These are phyloP conservation scores for Rhinopomastus cyanomelas DNA, from an alignment of 2,113 vertebrate genomes.

Conservation along the genomic window DNA sequence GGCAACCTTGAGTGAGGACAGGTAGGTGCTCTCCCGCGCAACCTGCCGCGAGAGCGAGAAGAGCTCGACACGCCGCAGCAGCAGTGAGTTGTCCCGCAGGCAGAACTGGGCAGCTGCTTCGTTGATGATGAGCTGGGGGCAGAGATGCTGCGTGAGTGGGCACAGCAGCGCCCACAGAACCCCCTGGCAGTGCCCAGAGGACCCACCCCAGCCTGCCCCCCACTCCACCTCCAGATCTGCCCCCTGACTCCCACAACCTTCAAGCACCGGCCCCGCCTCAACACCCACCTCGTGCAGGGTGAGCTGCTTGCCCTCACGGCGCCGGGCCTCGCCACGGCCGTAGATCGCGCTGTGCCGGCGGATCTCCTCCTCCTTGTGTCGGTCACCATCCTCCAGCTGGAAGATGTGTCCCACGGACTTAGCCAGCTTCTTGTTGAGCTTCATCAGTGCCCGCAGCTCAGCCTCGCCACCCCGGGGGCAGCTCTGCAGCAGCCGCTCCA, in stretches of 20 bases:
- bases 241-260: rapidly evolving
- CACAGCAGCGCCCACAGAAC: neutral
- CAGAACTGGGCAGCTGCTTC: conserved; percentile 97
- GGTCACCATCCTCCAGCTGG: conserved; percentile 85
- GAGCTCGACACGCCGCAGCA: conserved; percentile 92
- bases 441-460: conserved; percentile 82
- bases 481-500: conserved; percentile 87
- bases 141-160: neutral
- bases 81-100: conserved; percentile 90
- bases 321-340: conserved; percentile 91
- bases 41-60: conserved; percentile 94
- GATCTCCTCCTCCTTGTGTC: conserved; percentile 91
- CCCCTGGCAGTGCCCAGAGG: neutral
- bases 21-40: conserved; percentile 93
- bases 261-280: rapidly evolving
- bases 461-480: conserved; percentile 84
- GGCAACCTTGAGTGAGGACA: conserved; percentile 88
- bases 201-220: neutral
- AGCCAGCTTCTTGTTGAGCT: conserved; percentile 94
- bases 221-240: rapidly evolving
- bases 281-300: conserved; percentile 90
- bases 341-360: conserved; percentile 95
- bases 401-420: conserved; percentile 94
- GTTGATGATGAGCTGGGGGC: conserved; percentile 90
- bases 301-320: conserved; percentile 92